Conservation (phyloP, 2,797 vertebrate genomes). For the Sebastes hopkinsi region DNA sequence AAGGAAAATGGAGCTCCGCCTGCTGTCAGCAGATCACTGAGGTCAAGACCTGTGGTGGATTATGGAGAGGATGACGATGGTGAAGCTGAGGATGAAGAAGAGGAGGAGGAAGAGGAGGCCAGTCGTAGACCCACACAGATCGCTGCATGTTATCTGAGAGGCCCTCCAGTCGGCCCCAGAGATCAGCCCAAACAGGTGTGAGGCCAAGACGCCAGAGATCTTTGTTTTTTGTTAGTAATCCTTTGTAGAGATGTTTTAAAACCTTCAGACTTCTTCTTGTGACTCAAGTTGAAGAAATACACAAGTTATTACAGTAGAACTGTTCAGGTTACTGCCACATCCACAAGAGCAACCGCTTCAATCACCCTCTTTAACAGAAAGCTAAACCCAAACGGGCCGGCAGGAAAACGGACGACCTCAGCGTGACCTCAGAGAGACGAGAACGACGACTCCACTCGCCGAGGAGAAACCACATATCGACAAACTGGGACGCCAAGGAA, state of each 20-base stretch:
- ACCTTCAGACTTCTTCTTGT: no score
- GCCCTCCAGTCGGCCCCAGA: conserved; percentile 52
- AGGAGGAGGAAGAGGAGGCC: conserved; percentile 1
- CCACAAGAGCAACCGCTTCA: conserved; percentile 19
- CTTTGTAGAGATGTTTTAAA: not conserved
- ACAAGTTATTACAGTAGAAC: not conserved
- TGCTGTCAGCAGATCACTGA: conserved; percentile 39
- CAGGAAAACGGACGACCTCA: not conserved
- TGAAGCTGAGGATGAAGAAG: not conserved
- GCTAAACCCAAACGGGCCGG: not conserved
- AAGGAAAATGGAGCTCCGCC: conserved; percentile 20
- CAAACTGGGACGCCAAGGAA: not conserved
- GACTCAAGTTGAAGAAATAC: no score
- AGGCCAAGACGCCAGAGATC: conserved; percentile 10
- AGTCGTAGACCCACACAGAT: conserved; percentile 28
- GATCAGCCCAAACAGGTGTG: conserved; percentile 57
- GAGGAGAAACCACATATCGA: not conserved
- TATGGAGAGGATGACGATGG: conserved; percentile 20
- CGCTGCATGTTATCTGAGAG: conserved; percentile 45
- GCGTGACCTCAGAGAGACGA: not conserved
- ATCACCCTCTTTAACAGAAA: conserved; percentile 57
- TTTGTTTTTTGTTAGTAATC: no score
- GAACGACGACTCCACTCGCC: not conserved
- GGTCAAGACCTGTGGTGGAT: conserved; percentile 37
- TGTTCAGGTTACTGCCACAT: not conserved